Percentiles rank a stretch among this genome's conserved stretches.
phyloP scores from a whole-genome alignment of 2,113 vertebrate genomes.

The Ibidorhyncha struthersii region DNA sequence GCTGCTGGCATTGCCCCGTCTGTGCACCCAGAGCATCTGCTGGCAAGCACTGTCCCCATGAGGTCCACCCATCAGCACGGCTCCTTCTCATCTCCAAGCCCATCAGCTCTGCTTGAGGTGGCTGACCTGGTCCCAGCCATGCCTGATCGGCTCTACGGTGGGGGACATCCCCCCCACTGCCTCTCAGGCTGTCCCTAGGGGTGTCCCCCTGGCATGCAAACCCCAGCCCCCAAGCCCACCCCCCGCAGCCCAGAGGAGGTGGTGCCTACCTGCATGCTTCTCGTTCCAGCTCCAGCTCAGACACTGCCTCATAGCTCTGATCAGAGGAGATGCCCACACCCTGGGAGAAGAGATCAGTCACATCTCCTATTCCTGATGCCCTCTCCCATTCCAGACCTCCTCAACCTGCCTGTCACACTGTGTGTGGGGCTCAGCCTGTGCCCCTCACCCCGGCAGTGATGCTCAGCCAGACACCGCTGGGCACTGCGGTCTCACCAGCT shows the following conservation, averaged over 20 bases:
- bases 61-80: neutral
- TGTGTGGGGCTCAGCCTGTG: accelerated
- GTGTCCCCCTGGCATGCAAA: neutral
- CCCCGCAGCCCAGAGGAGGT: neutral
- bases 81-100: neutral
- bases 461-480: accelerated
- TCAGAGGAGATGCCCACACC: neutral
- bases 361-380: neutral
- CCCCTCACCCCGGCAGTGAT: neutral
- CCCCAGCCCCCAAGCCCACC: accelerated
- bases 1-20: neutral
- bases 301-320: conserved; percentile 63
- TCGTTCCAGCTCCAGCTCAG: conserved; percentile 49
- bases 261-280: conserved; percentile 60
- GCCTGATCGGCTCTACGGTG: accelerated
- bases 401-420: neutral
- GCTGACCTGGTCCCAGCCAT: neutral
- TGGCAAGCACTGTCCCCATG: neutral
- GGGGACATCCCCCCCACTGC: accelerated
- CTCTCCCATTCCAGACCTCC: neutral
- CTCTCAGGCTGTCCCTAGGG: neutral
- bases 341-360: neutral
- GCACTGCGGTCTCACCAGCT: accelerated
- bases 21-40: neutral
- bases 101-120: neutral